Percentiles rank a stretch among this genome's conserved stretches.
These are phyloP conservation scores for Contarinia nasturtii DNA, from an alignment of 1,140 invertebrate genomes.

Conservation along the genomic window DNA sequence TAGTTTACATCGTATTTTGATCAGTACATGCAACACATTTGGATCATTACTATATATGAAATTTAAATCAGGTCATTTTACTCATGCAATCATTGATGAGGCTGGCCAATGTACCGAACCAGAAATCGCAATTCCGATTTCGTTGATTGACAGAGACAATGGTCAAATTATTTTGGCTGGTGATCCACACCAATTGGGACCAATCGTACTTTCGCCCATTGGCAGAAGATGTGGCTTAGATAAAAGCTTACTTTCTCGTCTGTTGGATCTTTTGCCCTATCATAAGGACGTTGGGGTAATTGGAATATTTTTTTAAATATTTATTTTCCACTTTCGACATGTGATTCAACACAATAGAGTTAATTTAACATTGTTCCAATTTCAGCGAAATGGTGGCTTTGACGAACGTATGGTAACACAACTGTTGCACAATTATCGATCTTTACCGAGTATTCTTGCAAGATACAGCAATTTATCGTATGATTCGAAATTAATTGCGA, in stretches of 20 bases:
- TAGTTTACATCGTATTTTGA: conserved; percentile 52
- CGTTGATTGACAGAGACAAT: conserved; percentile 25
- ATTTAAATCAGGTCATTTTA: conserved; percentile 56
- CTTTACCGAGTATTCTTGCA: conserved; percentile 55
- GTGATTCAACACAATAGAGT: too few species aligned
- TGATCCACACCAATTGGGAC: conserved; percentile 80
- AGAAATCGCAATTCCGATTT: conserved; percentile 61
- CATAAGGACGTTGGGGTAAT: conserved; percentile 31
- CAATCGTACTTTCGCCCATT: conserved; percentile 49
- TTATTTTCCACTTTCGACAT: too few species aligned
- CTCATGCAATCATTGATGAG: conserved; percentile 78
- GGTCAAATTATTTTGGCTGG: conserved; percentile 69
- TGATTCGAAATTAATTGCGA: conserved; percentile 22
- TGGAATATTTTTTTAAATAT: conserved; percentile 1
- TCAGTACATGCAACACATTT: conserved; percentile 61
- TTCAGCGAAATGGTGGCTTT: conserved; percentile 29
- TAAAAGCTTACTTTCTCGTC: conserved; percentile 47
- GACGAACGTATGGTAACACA: conserved; percentile 51
- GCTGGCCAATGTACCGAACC: conserved; percentile 80
- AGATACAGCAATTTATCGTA: conserved; percentile 72
- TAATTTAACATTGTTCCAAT: too few species aligned
- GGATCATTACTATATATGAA: conserved; percentile 46
- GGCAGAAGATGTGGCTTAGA: conserved; percentile 42
- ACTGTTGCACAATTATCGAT: conserved; percentile 57
- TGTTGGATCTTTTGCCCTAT: conserved; percentile 45